These are phyloP conservation scores for Motacilla tschutschensis DNA, from an alignment of 2,113 vertebrate genomes.

Conservation along the genomic window DNA sequence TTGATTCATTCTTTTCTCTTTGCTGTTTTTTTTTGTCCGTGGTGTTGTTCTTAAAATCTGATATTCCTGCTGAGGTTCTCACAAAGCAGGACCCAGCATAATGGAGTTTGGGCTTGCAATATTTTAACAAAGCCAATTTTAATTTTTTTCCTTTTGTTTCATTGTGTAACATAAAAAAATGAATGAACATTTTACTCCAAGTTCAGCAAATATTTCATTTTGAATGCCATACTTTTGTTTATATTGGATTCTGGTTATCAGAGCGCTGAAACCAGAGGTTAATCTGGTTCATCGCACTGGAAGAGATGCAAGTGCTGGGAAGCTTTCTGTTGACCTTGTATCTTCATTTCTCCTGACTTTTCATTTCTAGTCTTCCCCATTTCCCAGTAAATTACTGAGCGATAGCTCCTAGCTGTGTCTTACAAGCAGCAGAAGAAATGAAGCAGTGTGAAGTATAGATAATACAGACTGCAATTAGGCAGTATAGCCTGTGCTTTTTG, in stretches of 20 bases:
- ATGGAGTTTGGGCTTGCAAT: not conserved
- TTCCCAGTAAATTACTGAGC: conserved; percentile 10
- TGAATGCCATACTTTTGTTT: not conserved
- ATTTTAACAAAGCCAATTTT: not conserved
- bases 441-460: not conserved
- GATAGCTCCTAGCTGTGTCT: not conserved
- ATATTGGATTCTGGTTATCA: not conserved
- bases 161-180: not conserved
- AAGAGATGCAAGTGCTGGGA: not conserved
- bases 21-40: not conserved
- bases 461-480: not conserved
- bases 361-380: not conserved
- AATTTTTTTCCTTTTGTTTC: not conserved
- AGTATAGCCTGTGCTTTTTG: not conserved
- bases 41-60: not conserved
- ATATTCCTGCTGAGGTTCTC: not conserved
- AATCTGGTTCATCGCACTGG: not conserved
- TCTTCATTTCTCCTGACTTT: conserved; percentile 20
- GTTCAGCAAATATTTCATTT: not conserved
- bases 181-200: not conserved
- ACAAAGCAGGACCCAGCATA: not conserved
- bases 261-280: not conserved
- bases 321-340: not conserved
- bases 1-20: not conserved
- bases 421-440: not conserved